A percentile compares a stretch with the other conserved stretches of the same genome.
phyloP scores from a whole-genome alignment of 2,888 invertebrate genomes.

The Troides oblongomaculatus region DNA sequence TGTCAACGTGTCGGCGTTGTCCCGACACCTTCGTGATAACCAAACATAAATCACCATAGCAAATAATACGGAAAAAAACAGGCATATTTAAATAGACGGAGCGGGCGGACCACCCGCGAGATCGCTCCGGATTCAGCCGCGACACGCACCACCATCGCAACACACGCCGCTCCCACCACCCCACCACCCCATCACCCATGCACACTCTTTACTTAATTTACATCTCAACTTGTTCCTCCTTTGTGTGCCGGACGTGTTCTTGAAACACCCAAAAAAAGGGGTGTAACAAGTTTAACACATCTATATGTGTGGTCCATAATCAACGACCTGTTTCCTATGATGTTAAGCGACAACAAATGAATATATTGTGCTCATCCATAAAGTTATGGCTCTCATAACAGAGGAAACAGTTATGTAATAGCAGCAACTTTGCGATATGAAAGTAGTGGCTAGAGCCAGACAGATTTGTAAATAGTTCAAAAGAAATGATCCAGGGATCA shows the following conservation, averaged over 20 bases:
- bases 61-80: slow-evolving; percentile 68
- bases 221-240: slow-evolving; percentile 52
- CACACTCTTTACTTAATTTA: slow-evolving; percentile 71
- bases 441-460: no score
- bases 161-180: no score
- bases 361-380: no score
- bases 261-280: neutral
- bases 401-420: no score
- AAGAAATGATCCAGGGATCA: no score
- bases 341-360: no score
- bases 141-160: slow-evolving; percentile 55
- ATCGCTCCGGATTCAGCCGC: slow-evolving; percentile 53
- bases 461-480: no score
- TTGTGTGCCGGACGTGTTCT: slow-evolving; percentile 42
- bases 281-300: no score
- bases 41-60: slow-evolving; percentile 73
- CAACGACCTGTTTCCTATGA: no score
- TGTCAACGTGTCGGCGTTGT: slow-evolving; percentile 70
- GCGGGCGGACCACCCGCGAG: slow-evolving; percentile 70
- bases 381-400: no score
- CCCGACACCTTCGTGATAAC: slow-evolving; percentile 72
- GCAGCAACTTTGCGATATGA: no score
- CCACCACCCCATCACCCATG: slow-evolving; percentile 52
- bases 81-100: slow-evolving; percentile 66
- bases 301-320: no score